Base-by-base conservation (phyloP, 2,888 invertebrate species). In the Sisyra nigra region DNA sequence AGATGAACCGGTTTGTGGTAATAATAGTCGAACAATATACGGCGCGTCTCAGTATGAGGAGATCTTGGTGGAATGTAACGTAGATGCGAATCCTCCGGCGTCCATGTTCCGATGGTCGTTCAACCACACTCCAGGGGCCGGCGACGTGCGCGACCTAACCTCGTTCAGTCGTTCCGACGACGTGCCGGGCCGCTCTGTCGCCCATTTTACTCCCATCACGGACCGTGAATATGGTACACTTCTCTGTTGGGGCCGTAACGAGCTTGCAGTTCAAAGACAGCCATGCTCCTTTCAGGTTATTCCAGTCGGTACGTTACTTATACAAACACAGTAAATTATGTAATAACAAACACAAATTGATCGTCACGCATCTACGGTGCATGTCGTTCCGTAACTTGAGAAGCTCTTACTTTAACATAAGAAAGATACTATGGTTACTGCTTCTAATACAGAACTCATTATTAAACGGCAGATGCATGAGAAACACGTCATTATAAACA, bases 201-300 rank as follows among this genome's bases (percentile, higher is more conserved):
- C 65, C 47, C 61, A 59, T 7, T 75, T 74, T 57, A 66, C 67
- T 57, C 72, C 74, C 42, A 70, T 69, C 47, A 67, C 68, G 2
- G 69, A 73, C 29, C 68, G 73, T 1, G 71, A 84, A 60, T 85
- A 84, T 57, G 85, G 85, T 14, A 81, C 81, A 55, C 67, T 85
- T n/a, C 75, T 81, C 47, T 85, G 85, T 53, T 74, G 80, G 59
- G 84, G 78, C 0, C 67, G 68, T 37, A 85, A 85, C 59, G 68
- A 72, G 7, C 74, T 81, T 18, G 80, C 80, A 1, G 57, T 68
- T 2, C 79, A 79, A 56, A 29, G 38, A 10, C 30, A 33, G 14
- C 43, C 43, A 18, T 43, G 43, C 13, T 18, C 38, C 9, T 43
- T 43, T 43, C 43, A 43, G 17, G 31, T 43, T 18, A 33, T 43